Base-by-base conservation (phyloP, 2,888 invertebrate species). In the Caenorhabditis japonica region DNA sequence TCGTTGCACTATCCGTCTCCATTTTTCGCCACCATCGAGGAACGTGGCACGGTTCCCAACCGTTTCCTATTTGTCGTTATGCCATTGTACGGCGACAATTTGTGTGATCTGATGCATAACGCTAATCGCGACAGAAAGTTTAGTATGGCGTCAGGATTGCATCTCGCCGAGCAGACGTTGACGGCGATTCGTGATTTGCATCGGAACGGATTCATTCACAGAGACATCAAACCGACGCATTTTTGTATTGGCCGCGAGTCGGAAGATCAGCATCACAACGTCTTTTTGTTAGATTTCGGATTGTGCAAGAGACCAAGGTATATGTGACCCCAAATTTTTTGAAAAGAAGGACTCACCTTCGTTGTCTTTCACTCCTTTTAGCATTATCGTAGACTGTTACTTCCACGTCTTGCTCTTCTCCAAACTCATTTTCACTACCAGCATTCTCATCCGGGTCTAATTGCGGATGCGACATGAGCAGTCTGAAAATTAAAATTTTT, bases 141-240 rank as follows among this genome's bases (percentile, higher is more conserved):
- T 51, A 64, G 61, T 17, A 43, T 49, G 27, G 19, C 75, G n/a
- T 49, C 75, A 0, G 47, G 53, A 4, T 49, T 75, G 7, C 69
- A 70, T 46, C 17, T 75, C 19, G 75, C 69, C 34, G 69, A 70
- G 15, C 75, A 75, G n/a, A 64, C 69, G 5, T 21, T 75, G 34
- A 39, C 68, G 13, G 69, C 75, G 33, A 70, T 75, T 49, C 62
- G 75, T 10, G 75, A 75, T 38, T 47, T 75, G 30, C 75, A 75
- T 33, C 56, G 75, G 4, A 75, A 75, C 34, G 75, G 75, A 27
- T 75, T 75, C 52, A 62, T 75, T 23, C 75, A 75, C 49, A 58
- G 75, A 19, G 75, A 75, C 55, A 70, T 75, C 43, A 75, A 75
- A 43, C 75, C 75, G 19, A 34, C 75, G 25, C 75, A 75, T 55